A percentile compares a stretch with the other conserved stretches of the same genome.
Conservation (phyloP, 2,113 vertebrate species). For the Chloropsis cyanopogon region DNA sequence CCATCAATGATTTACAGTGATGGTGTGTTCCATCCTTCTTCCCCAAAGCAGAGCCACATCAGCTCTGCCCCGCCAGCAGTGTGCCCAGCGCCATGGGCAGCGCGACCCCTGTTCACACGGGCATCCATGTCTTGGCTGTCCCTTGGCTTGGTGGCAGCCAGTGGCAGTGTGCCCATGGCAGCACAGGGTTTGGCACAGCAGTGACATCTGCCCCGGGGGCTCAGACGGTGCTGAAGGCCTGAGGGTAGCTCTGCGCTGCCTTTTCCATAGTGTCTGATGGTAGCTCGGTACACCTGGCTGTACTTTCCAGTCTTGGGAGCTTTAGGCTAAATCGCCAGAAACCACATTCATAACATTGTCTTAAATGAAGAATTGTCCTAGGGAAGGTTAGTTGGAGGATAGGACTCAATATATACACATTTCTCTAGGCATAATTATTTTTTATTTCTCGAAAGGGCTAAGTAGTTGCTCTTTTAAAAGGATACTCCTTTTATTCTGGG, state of each 20-base stretch:
- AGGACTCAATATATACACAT: background rate
- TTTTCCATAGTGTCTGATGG: background rate
- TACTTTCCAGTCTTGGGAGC: background rate
- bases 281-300: background rate
- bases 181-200: background rate
- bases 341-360: background rate
- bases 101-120: fast-evolving
- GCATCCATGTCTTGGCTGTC: background rate
- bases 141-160: background rate
- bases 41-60: fast-evolving
- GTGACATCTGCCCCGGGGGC: background rate
- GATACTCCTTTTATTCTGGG: background rate
- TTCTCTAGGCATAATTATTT: background rate
- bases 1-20: background rate
- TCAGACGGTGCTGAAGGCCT: background rate
- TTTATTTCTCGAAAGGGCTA: background rate
- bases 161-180: background rate
- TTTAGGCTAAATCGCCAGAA: background rate
- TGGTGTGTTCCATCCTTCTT: background rate
- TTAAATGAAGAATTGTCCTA: background rate
- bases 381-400: background rate
- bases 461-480: background rate
- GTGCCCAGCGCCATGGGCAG: fast-evolving
- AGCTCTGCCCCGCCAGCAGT: fast-evolving
- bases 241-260: background rate